A percentile compares a stretch with the other conserved stretches of the same genome.
These are phyloP conservation scores for Nomada fucata DNA, from an alignment of 2,888 invertebrate species.

Conservation along the genomic window DNA sequence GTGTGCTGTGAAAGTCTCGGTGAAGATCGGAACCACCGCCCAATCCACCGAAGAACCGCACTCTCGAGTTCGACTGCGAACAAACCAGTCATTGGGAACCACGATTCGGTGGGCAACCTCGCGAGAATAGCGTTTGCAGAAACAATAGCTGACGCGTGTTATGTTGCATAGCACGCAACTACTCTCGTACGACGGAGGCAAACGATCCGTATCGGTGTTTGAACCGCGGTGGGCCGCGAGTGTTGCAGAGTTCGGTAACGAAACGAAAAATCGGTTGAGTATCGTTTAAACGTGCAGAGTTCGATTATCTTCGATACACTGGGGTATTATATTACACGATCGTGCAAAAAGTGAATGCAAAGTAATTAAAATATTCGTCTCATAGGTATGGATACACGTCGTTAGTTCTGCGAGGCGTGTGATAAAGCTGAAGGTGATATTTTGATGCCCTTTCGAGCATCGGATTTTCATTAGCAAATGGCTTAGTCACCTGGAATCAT, in stretches of 20 bases:
- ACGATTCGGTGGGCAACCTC: neutral
- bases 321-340: neutral
- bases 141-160: slow-evolving; percentile 28
- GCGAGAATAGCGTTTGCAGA: slow-evolving; percentile 20
- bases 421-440: slow-evolving; percentile 67
- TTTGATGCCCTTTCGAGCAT: slow-evolving; percentile 62
- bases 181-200: neutral
- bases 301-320: neutral
- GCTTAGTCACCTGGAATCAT: slow-evolving; percentile 81
- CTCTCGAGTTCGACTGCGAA: slow-evolving; percentile 85
- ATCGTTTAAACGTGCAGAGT: slow-evolving; percentile 2
- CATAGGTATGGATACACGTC: slow-evolving; percentile 41
- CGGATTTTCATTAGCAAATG: slow-evolving; percentile 71
- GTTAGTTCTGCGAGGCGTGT: slow-evolving; percentile 70
- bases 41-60: slow-evolving; percentile 85
- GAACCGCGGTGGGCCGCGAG: too few species aligned
- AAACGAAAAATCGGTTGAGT: neutral
- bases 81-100: slow-evolving; percentile 13
- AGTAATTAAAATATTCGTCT: slow-evolving; percentile 40
- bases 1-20: slow-evolving; percentile 95
- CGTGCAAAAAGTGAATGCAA: slow-evolving; percentile 39
- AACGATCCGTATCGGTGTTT: neutral
- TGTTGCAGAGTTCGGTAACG: neutral
- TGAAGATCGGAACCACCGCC: slow-evolving; percentile 87
- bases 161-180: slow-evolving; percentile 22